A percentile compares a stretch with the other conserved stretches of the same genome.
Conservation (phyloP, 1,140 invertebrate species). For the Antheraea pernyi region DNA sequence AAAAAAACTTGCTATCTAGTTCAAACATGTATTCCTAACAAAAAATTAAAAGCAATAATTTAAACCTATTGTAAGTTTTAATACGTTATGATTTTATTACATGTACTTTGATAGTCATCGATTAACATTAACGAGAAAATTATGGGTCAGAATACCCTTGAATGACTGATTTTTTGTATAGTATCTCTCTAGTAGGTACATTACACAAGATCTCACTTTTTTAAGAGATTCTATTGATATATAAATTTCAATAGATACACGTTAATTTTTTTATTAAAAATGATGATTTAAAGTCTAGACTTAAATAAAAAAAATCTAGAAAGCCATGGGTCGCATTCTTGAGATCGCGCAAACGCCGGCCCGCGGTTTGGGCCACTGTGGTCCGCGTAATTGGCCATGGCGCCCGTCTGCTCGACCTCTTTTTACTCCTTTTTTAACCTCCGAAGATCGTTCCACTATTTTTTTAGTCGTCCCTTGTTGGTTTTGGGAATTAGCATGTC, state of each 20-base stretch:
- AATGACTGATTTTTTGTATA: too few species aligned
- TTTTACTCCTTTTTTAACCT: conserved; percentile 56
- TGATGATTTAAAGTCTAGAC: conserved; percentile 3
- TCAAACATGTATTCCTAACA: too few species aligned
- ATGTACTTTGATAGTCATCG: too few species aligned
- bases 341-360: conserved; percentile 23
- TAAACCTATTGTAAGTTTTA: too few species aligned
- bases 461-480: conserved; percentile 70
- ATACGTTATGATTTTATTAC: too few species aligned
- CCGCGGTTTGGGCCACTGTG: conserved; percentile 41
- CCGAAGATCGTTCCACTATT: conserved; percentile 32
- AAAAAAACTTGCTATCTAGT: too few species aligned
- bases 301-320: conserved; percentile 37
- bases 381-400: conserved; percentile 64
- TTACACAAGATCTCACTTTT: too few species aligned
- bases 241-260: not conserved
- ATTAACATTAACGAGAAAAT: too few species aligned
- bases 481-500: conserved; percentile 78
- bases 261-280: not conserved
- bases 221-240: not conserved
- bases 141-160: too few species aligned
- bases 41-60: too few species aligned
- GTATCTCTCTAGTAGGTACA: too few species aligned
- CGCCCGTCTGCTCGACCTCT: conserved; percentile 54
- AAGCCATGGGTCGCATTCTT: conserved; percentile 30